Base-by-base conservation (phyloP, 2,888 invertebrate species). In the Clepsis dumicolana region DNA sequence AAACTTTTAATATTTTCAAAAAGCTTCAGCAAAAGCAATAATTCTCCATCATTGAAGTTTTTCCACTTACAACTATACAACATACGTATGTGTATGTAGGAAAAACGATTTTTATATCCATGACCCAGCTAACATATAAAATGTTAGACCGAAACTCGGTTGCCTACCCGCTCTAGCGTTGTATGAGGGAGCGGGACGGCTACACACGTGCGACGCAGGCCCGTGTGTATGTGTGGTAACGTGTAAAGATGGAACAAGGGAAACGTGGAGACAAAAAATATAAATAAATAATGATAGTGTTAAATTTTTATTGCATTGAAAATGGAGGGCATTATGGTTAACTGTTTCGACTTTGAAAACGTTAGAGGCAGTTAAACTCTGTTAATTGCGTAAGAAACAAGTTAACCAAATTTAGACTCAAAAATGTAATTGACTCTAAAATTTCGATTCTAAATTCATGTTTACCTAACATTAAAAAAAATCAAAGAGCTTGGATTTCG, bases 71-170 rank as follows among this genome's bases (percentile, higher is more conserved):
- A 79, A 70, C 76, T 69, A 70, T 70, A 77, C 75, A 76, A 80
- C 74, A 67, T 76, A 80, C 77, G 74, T 75, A 77, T 79, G 81
- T 81, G 77, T 87, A 84, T 84, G 86, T 89, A 80, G 84, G 86
- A 84, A 86, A 89, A 93, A 90, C 89, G 91, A 91, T 91, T 93
- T 91, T 92, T 93, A 93, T 92, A 93, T 93, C 93, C 92, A 90
- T 94, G 94, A 94, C 94, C 93, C 92, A 83, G 92, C 90, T 88
- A 94, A 94, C 93, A 86, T 91, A 93, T 94, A 94, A 94, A 93
- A 90, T 89, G 93, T 94, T 94, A 86, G 91, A 88, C 93, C 91
- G 91, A 90, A 91, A 90, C 89, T 88, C 75, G 76, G 76, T 35
- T 64, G 72, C 67, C 67, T 67, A 89, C 91, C 82, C 83, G 70